Evolutionary conservation across 1,140 invertebrate genomes (phyloP), one percentile per base, ranked within the genome.

Genomic region (Drosophila kurseongensis): DNA sequence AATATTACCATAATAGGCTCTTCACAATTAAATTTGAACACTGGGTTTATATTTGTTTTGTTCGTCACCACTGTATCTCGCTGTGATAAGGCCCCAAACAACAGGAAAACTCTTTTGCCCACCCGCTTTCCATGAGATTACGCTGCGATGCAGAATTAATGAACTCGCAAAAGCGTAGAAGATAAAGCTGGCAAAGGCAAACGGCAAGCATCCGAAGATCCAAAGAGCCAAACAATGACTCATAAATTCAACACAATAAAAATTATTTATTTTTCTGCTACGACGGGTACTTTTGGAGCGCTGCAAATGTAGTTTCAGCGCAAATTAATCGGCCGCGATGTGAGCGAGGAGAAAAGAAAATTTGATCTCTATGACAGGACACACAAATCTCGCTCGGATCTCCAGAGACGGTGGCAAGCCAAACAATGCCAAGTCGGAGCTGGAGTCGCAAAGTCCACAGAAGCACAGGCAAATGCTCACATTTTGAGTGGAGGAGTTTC

Each of bases 341-440:
- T 36, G 45, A 42, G 63, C 36, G 60, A 40, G 45, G 52, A 71
- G 67, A 69, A 71, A 71, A 71, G 67, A 71, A 80, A 81, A 81
- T 78, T 50, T 77, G 36, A 73, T 61, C 71, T 74, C 63, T 78
- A 61, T 76, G 83, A 88, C 83, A 88, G 82, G 82, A 86, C 79
- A 86, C 83, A 83, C 75, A 88, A 78, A 88, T 88, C 79, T 80
- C 78, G 47, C 27, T 52, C 50, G 61, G 77, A 84, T 88, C 75
- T 67, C 57, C 63, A 65, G 59, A 54, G 60, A 75, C 61, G 79
- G 60, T 38, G 61, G 38, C 65, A 65, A 13, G 23, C 61, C 60
- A 68, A 66, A 68, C 65, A 68, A 68, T 66, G 65, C 40, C 56
- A 27, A 29, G 45, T 44, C 42, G 16, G 14, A 51, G 14, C 14